Conservation (phyloP, 2,888 invertebrate genomes). For the Bursaphelenchus okinawaensis region DNA sequence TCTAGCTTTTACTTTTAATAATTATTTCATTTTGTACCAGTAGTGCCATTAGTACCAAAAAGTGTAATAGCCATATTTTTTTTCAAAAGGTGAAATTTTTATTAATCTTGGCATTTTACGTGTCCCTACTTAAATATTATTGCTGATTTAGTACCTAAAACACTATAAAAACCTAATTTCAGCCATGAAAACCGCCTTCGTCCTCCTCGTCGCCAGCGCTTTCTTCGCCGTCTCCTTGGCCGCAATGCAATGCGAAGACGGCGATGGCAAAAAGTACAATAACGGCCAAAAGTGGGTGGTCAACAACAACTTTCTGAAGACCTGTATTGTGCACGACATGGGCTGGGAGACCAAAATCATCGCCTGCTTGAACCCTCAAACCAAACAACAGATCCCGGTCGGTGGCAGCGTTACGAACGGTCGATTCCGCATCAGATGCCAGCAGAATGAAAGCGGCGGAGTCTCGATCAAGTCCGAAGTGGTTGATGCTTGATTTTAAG, state of each 20-base stretch:
- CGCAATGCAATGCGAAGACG: background rate
- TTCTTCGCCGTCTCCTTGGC: background rate
- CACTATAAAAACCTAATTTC: no score
- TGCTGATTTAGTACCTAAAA: no score
- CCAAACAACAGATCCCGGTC: background rate
- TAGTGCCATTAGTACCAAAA: no score
- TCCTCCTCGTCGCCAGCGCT: background rate
- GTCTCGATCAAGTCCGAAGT: background rate
- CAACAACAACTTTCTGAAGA: background rate
- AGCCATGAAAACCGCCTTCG: background rate
- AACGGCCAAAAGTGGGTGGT: background rate
- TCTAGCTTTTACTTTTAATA: no score
- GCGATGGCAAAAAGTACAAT: background rate
- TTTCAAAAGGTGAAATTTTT: no score
- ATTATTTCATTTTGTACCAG: no score
- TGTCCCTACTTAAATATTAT: no score
- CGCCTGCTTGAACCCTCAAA: background rate
- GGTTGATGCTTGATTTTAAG: background rate
- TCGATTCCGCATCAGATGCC: background rate
- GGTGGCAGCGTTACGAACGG: background rate
- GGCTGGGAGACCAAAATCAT: background rate
- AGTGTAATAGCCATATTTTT: no score
- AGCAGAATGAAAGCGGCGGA: background rate
- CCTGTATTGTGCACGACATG: background rate
- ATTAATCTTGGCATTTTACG: no score